A percentile compares a stretch with the other conserved stretches of the same genome.
These are phyloP conservation scores for Prosapia bicincta DNA, from an alignment of 2,888 invertebrate species.

Conservation along the genomic window DNA sequence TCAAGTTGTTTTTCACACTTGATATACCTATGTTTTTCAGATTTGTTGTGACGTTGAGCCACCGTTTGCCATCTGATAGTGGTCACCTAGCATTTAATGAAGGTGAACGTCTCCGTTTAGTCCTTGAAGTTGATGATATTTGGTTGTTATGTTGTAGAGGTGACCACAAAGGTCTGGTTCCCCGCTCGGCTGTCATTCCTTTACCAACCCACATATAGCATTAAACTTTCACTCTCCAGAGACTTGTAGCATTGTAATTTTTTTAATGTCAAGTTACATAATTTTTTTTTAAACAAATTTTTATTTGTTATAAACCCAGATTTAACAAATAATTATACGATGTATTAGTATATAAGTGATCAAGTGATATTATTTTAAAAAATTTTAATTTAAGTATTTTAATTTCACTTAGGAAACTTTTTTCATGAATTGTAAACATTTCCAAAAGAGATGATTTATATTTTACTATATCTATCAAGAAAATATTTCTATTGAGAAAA, in stretches of 20 bases:
- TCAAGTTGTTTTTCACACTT: too few species aligned
- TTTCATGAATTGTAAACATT: neutral
- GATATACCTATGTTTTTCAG: too few species aligned
- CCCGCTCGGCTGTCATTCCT: conserved; percentile 59
- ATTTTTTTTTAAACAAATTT: neutral
- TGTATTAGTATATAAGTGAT: neutral
- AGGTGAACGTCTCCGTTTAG: conserved; percentile 67
- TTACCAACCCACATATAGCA: conserved; percentile 17
- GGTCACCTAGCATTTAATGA: conserved; percentile 75
- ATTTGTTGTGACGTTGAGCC: conserved; percentile 69
- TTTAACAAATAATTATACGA: neutral
- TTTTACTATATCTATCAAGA: neutral
- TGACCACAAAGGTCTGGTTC: conserved; percentile 72
- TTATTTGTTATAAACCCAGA: conserved; percentile 8
- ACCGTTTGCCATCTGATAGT: conserved; percentile 70
- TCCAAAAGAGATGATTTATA: neutral
- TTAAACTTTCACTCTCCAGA: neutral
- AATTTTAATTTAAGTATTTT: neutral
- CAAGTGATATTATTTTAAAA: conserved; percentile 7
- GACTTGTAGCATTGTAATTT: neutral
- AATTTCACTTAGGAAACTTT: neutral
- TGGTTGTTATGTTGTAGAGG: conserved; percentile 73
- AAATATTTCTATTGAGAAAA: too few species aligned
- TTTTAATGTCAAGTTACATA: neutral
- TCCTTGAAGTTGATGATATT: conserved; percentile 71